Percentiles rank a stretch among this genome's conserved stretches.
Evolutionary conservation across 2,113 vertebrate genomes (phyloP).

Genomic region (Odontesthes bonariensis): DNA sequence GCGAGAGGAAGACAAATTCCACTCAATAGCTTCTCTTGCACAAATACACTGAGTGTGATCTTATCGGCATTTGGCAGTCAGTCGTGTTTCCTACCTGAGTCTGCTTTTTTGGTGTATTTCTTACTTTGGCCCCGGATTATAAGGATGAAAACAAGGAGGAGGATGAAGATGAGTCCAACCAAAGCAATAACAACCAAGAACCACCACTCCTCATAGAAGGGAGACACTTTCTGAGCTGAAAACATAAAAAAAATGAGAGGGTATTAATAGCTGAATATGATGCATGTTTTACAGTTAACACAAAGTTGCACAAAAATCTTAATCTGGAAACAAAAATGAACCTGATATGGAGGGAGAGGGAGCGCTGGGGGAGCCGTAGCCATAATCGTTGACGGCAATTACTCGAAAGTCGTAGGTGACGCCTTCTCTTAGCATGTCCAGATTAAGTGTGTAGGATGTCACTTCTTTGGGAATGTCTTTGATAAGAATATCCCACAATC

Average conservation of each 20-base stretch:
- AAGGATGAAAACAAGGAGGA: slow-evolving; percentile 95
- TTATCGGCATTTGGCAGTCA: not conserved
- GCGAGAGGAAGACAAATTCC: slow-evolving; percentile 17
- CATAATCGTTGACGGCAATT: slow-evolving; percentile 96
- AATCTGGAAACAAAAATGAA: slow-evolving; percentile 47
- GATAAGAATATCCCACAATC: slow-evolving; percentile 98
- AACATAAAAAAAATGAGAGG: not conserved
- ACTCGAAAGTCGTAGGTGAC: slow-evolving; percentile 98
- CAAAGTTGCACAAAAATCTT: not conserved
- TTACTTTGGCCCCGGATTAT: slow-evolving; percentile 97
- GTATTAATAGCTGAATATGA: slow-evolving; percentile 1
- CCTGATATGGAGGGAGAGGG: slow-evolving; percentile 97
- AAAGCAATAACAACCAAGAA: slow-evolving; percentile 96
- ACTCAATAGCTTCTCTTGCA: slow-evolving; percentile 20
- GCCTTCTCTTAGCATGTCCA: slow-evolving; percentile 93
- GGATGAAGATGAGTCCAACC: slow-evolving; percentile 97
- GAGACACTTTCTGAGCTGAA: slow-evolving; percentile 94
- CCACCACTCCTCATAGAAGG: slow-evolving; percentile 99
- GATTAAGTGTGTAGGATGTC: slow-evolving; percentile 96
- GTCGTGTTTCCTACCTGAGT: slow-evolving; percentile 85
- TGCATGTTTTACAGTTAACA: not conserved
- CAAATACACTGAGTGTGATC: slow-evolving; percentile 12
- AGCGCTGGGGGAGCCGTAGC: slow-evolving; percentile 94
- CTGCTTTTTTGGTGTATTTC: slow-evolving; percentile 96
- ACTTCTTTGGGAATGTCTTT: slow-evolving; percentile 98